Conservation (phyloP, 2,113 vertebrate genomes). For the Cephalopholis sonnerati region DNA sequence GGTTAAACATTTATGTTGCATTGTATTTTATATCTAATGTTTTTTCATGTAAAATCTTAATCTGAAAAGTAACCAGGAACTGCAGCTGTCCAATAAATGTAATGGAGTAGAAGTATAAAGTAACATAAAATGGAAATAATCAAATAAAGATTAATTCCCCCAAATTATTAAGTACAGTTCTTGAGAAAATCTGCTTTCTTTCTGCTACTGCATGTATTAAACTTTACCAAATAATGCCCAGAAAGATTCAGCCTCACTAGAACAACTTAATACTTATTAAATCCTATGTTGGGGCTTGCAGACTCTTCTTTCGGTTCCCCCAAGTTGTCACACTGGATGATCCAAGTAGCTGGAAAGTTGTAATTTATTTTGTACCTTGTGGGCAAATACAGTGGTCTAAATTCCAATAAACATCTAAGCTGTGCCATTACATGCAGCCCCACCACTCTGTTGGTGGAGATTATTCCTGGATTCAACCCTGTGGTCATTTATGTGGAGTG, state of each 20-base stretch:
- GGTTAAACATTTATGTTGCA: no score
- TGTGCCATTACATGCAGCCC: conserved; percentile 54
- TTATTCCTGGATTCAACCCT: conserved; percentile 61
- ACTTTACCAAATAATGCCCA: background rate
- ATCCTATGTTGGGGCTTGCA: conserved; percentile 15
- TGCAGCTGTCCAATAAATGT: background rate
- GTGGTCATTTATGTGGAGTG: conserved; percentile 64
- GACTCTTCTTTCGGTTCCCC: conserved; percentile 8
- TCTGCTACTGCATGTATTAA: background rate
- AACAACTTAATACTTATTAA: conserved; percentile 16
- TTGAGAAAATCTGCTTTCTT: background rate
- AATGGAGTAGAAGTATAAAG: background rate
- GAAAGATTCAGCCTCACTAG: conserved; percentile 5
- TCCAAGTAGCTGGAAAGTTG: conserved; percentile 45
- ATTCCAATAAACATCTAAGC: conserved; percentile 70
- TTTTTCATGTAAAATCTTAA: background rate
- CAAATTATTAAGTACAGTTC: background rate
- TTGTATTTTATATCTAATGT: background rate
- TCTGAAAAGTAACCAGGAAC: background rate
- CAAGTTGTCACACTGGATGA: conserved; percentile 41
- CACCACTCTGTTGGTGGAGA: conserved; percentile 49
- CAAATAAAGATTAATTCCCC: background rate
- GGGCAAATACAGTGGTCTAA: conserved; percentile 61
- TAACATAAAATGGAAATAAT: background rate
- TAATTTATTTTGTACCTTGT: conserved; percentile 59